Base-by-base conservation (phyloP, 2,797 vertebrate genomes). In the Amblyopsis hoosieri region DNA sequence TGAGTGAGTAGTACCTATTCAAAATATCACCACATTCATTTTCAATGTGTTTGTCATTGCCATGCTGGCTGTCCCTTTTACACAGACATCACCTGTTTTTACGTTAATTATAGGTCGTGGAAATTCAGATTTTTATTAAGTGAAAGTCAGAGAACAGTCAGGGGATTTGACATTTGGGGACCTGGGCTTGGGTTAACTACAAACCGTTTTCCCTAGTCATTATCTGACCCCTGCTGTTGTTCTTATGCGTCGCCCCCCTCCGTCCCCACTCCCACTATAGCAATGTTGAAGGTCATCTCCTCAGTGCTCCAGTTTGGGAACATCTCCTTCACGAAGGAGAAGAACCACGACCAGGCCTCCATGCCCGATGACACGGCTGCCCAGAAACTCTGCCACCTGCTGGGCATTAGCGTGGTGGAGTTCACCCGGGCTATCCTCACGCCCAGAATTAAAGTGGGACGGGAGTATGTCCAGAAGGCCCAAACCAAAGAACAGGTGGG, bases 291-390 rank as follows among this genome's bases (percentile, higher is more conserved):
- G 84, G 93, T 94, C 66, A 93, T 95, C 63, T 97, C 95, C 0
- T 83, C 95, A 0, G 94, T 94, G 72, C 93, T 97, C 58, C 96
- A 97, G 89, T 96, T 97, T 37, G 95, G 96, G 17, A 97, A 97
- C 78, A 92, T 97, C 50, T 80, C 88, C 49, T 95, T 97, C 80
- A 92, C 89, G 56, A 94, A 93, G 60, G 95, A 96, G 68, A 93
- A 96, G 64, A 95, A 95, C 81, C 92, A 94, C 0, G 96, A 97
- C 67, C 95, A 97, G 78, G 95, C 95, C 10, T 95, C 95, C 3
- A 97, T 97, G 96, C 95, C 96, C 0, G 95, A 97, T 59, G 94
- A 97, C 90, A 97, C 95, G 69, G 95, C 96, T 46, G 95, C 96
- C 3, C 96, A 97, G 90, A 97, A 97, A 79, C 90, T 97, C 53